Percentiles rank a stretch among this genome's conserved stretches.
Evolutionary conservation across 1,140 invertebrate species (phyloP).

Genomic region (Eurosta solidaginis): DNA sequence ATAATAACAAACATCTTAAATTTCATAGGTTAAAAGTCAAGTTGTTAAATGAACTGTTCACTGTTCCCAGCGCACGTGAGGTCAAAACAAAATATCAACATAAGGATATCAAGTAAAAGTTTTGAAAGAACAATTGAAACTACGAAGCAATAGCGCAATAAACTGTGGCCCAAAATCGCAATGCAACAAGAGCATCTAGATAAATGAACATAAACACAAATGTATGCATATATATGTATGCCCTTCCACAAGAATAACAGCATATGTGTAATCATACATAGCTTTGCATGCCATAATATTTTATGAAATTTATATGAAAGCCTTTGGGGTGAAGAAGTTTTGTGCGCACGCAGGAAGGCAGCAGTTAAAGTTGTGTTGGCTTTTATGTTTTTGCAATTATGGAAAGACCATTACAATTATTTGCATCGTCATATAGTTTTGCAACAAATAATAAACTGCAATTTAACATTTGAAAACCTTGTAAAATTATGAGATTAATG

Average conservation of each 20-base stretch:
- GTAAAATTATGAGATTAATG: too few relatives aligned
- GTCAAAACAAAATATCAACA: too few relatives aligned
- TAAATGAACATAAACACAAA: background rate
- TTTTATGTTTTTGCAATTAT: background rate
- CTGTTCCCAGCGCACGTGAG: background rate
- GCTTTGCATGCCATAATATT: too few relatives aligned
- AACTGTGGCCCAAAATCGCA: background rate
- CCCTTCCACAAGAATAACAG: background rate
- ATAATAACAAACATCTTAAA: conserved; percentile 10
- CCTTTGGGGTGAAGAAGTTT: background rate
- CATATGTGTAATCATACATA: too few relatives aligned
- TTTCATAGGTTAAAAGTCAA: conserved; percentile 14
- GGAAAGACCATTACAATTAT: too few relatives aligned
- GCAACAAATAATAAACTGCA: too few relatives aligned
- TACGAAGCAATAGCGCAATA: background rate
- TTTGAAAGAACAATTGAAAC: background rate
- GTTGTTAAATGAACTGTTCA: background rate
- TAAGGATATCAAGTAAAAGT: background rate
- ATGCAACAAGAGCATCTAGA: background rate
- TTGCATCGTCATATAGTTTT: too few relatives aligned
- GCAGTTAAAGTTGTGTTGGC: too few relatives aligned
- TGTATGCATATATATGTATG: background rate
- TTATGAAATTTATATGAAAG: too few relatives aligned
- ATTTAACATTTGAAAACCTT: too few relatives aligned
- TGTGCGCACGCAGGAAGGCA: background rate